Conservation (phyloP, 2,113 vertebrate species). For the Cervus canadensis region DNA sequence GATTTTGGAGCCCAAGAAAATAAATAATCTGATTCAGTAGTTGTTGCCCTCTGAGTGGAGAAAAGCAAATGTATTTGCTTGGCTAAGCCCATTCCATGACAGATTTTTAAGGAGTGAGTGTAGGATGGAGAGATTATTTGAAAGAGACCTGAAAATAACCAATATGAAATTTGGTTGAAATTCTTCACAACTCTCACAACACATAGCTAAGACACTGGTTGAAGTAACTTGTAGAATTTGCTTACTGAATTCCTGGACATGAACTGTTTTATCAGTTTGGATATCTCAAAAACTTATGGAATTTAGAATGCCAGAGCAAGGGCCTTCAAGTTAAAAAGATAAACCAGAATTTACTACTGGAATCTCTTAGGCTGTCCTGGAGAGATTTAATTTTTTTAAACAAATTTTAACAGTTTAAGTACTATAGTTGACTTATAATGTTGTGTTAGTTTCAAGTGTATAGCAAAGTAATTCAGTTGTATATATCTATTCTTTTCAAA, state of each 20-base stretch:
- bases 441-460: neutral
- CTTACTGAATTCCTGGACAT: neutral
- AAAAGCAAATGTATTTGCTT: conserved; percentile 32
- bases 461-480: neutral
- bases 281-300: neutral
- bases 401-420: neutral
- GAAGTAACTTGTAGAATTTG: neutral
- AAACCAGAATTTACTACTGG: conserved; percentile 1
- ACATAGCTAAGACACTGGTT: neutral
- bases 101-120: neutral
- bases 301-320: conserved; percentile 14
- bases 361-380: neutral
- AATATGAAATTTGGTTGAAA: conserved; percentile 27
- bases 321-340: neutral
- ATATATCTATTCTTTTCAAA: neutral
- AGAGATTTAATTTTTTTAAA: neutral
- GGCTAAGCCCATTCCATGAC: neutral
- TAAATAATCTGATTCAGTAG: conserved; percentile 26
- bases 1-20: neutral
- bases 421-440: neutral
- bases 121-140: neutral
- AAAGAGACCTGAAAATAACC: conserved; percentile 19
- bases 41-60: neutral
- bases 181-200: neutral
- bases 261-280: neutral